Conservation (phyloP, 2,113 vertebrate species). For the Erythrocercus mccallii region DNA sequence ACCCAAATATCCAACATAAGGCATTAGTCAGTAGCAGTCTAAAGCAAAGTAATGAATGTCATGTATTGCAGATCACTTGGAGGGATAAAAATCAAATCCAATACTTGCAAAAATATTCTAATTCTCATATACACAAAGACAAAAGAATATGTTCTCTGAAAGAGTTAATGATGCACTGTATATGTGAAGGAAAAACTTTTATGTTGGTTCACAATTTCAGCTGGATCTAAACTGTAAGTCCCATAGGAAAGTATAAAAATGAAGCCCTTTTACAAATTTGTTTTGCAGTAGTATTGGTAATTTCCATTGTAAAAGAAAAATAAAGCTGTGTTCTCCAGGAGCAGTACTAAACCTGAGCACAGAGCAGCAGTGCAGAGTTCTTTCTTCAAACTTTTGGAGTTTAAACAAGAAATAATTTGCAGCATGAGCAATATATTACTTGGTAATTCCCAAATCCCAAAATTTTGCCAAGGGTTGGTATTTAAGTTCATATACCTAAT, state of each 20-base stretch:
- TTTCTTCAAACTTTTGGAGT: background rate
- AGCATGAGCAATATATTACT: background rate
- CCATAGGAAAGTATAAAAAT: background rate
- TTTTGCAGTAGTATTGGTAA: background rate
- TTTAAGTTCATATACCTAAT: background rate
- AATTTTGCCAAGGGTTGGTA: background rate
- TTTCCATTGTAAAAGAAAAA: background rate
- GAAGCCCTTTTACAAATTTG: background rate
- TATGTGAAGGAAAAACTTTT: background rate
- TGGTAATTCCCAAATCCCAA: background rate
- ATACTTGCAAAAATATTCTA: background rate
- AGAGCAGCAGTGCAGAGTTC: background rate
- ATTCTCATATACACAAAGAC: background rate
- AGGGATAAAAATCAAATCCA: background rate
- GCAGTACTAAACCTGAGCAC: background rate
- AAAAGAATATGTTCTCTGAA: background rate
- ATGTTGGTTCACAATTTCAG: background rate
- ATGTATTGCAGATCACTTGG: background rate
- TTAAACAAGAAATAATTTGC: background rate
- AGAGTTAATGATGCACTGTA: background rate
- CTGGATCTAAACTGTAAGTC: background rate
- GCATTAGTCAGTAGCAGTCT: constrained; percentile 2
- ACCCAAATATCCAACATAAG: constrained; percentile 10
- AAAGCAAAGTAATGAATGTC: background rate
- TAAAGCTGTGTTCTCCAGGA: background rate